These are phyloP conservation scores for Gopherus evgoodei DNA, from an alignment of 2,113 vertebrate genomes.

Conservation along the genomic window DNA sequence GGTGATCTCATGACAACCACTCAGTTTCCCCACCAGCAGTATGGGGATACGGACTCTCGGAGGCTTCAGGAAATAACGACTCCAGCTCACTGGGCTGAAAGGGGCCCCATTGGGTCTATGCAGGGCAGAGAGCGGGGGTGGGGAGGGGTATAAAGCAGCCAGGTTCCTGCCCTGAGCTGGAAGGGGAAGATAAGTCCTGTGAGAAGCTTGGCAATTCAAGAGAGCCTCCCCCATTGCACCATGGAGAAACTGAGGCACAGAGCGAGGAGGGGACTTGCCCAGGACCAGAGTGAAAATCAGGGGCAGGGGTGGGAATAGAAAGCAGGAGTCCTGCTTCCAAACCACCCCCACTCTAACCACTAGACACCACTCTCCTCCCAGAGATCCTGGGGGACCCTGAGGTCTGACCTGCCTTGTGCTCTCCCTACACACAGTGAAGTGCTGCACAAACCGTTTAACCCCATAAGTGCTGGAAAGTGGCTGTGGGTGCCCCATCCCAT, in stretches of 20 bases:
- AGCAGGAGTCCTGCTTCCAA: no score
- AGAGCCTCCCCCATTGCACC: background rate
- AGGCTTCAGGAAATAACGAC: background rate
- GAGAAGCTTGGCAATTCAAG: background rate
- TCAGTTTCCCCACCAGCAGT: background rate
- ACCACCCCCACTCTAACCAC: background rate
- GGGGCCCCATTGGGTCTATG: background rate
- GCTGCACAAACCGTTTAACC: background rate
- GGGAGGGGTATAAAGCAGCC: background rate
- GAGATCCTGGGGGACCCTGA: background rate
- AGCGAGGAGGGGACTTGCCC: background rate
- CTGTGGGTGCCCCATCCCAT: background rate
- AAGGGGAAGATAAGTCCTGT: background rate
- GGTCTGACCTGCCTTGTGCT: no score
- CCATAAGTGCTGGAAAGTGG: background rate
- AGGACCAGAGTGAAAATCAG: background rate
- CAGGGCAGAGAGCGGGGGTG: background rate
- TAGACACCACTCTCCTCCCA: background rate
- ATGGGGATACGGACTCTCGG: no score
- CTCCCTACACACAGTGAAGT: background rate
- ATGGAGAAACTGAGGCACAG: background rate
- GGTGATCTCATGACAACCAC: background rate
- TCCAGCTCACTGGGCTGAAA: background rate
- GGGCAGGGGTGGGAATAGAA: no score
- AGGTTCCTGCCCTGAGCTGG: background rate